Evolutionary conservation across 2,888 invertebrate genomes (phyloP), one percentile per base, ranked within the genome.

Genomic region (Ommatoiulus sabulosus): DNA sequence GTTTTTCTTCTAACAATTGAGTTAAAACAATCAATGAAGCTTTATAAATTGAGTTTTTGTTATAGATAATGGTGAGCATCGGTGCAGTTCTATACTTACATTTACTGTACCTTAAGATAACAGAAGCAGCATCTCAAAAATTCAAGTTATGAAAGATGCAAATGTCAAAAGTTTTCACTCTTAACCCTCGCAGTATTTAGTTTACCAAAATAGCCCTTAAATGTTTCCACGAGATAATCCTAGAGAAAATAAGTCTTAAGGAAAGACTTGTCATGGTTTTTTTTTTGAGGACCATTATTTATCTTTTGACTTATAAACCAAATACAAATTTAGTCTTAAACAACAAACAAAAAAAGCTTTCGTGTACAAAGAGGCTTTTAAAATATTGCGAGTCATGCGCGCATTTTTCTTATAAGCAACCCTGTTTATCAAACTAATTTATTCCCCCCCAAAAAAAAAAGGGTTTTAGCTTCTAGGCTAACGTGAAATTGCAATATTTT

Each of bases 401-500:
- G 63, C 3, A 63, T 63, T 63, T n/a, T 63, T 15, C 17, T 57
- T 10, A 63, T 63, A 63, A n/a, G 63, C n/a, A n/a, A 63, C 4
- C 17, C 63, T 63, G n/a, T n/a, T 63, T 20, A 63, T 63, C 63
- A 63, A 17, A 6, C 63, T 63, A 63, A 63, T 63, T 63, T 63
- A 63, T 63, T 63, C n/a, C 6, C 35, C 35, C 35, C 46, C 7
- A 3, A 63, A n/a, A 3, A 63, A 63, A 63, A 63, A 63, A 63
- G n/a, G 17, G 4, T 20, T n/a, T 63, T 6, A n/a, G n/a, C 6
- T n/a, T 0, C n/a, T 15, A 17, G 20, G n/a, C 63, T n/a, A 63
- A 63, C 63, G 7, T 63, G 63, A 63, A 63, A 63, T n/a, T 63
- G 63, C 63, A 63, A 63, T 63, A 63, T 63, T 63, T 63, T 63